Evolutionary conservation across 2,888 invertebrate genomes (phyloP), one percentile per base, ranked within the genome.

Genomic region (Synergus umbraculus): DNA sequence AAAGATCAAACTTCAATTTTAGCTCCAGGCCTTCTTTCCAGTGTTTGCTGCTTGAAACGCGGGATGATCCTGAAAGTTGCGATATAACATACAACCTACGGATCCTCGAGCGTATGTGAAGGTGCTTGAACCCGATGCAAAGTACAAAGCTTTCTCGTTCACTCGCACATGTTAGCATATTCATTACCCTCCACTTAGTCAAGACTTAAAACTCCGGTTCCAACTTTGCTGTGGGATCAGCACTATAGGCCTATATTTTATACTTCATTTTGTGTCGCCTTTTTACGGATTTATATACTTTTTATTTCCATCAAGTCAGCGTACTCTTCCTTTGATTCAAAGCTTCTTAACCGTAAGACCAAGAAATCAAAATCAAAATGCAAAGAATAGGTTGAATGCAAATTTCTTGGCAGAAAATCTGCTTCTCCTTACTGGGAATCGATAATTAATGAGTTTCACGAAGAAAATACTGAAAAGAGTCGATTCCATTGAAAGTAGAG

Each of bases 131-230:
- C 88, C 85, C 87, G 85, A 89, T 88, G 88, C 86, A 80, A 85
- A 88, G 87, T 86, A 89, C 89, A 90, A 90, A 91, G 89, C 89
- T 88, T 88, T 87, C 87, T 88, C 87, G 86, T 85, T 85, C 88
- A 84, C 87, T 89, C 87, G 87, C 88, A 88, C 89, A 89, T 89
- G 90, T 91, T 91, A 89, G 90, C 90, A 90, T 91, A 90, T 91
- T 90, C 90, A 91, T 91, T 90, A 90, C 87, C 86, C 87, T 86
- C 87, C 88, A 88, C 91, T 90, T 90, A 88, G 86, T 83, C 87
- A 86, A 77, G 85, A 85, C 86, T 89, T 86, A 81, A 87, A 88
- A 85, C 86, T 86, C 84, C 80, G 83, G 29, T 29, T 44, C 49
- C 64, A 43, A 43, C 78, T 76, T 63, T 63, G 5, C 46, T 10